A percentile compares a stretch with the other conserved stretches of the same genome.
phyloP scores from a whole-genome alignment of 2,888 invertebrate genomes.

The Steinernema carpocapsae region DNA sequence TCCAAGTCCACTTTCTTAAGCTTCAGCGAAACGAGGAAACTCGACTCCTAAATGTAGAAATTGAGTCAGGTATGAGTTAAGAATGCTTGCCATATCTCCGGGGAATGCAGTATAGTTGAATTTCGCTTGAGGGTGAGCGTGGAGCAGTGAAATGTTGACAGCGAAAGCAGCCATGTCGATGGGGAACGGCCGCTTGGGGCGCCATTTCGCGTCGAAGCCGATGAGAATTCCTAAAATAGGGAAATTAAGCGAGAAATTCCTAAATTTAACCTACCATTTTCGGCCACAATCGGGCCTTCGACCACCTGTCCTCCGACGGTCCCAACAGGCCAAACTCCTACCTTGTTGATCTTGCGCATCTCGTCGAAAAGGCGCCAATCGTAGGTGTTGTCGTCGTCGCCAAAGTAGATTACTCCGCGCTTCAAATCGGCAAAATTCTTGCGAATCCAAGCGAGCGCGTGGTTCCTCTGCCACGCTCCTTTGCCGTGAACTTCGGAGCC shows the following conservation, averaged over 20 bases:
- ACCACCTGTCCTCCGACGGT: conserved; percentile 92
- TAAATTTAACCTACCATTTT: too few relatives aligned
- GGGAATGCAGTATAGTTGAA: conserved; percentile 85
- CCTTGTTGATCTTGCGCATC: conserved; percentile 75
- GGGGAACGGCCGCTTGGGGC: conserved; percentile 82
- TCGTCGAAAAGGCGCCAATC: conserved; percentile 79
- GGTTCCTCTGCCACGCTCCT: conserved; percentile 88
- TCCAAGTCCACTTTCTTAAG: conserved; percentile 81
- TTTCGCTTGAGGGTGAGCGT: conserved; percentile 60
- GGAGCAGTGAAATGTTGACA: conserved; percentile 76
- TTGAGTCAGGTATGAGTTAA: background rate
- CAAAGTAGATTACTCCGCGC: conserved; percentile 78
- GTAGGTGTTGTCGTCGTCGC: conserved; percentile 79
- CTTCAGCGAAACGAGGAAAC: conserved; percentile 77
- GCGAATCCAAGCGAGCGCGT: conserved; percentile 77
- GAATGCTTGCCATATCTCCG: conserved; percentile 77
- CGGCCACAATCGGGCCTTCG: conserved; percentile 81
- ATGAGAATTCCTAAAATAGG: conserved; percentile 72
- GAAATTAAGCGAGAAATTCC: too few relatives aligned
- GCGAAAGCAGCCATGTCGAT: conserved; percentile 98
- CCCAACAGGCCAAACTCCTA: conserved; percentile 91
- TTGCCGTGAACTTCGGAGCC: conserved; percentile 76
- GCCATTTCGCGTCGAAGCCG: conserved; percentile 80
- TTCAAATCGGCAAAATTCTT: conserved; percentile 58
- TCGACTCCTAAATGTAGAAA: conserved; percentile 79